Evolutionary conservation across 1,140 invertebrate species (phyloP), one percentile per base, ranked within the genome.

Genomic region (Pseudoatta argentina): DNA sequence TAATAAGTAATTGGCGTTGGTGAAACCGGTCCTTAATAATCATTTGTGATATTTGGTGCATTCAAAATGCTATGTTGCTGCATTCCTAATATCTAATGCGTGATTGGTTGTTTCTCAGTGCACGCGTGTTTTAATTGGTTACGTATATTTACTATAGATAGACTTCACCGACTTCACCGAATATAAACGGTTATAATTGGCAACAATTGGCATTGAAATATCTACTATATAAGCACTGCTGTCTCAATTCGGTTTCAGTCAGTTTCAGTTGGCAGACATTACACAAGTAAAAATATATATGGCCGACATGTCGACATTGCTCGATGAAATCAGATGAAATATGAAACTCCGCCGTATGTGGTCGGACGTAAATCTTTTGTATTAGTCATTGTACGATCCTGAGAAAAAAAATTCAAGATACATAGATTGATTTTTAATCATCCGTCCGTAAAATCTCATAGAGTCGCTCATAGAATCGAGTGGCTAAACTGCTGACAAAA

Each of bases 401-500:
- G n/a, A 0, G 21, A 55, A 39, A 48, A 69, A n/a, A 79, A 39
- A 14, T 21, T 14, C 1, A 30, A 55, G 7, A 67, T 39, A 55
- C n/a, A 0, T 53, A 78, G 44, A 79, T 34, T 24, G 51, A 2
- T 21, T 79, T 51, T 0, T 12, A 16, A 44, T 76, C 16, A 14
- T 5, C n/a, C 34, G 55, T 8, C 8, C 21, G 72, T 76, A 44
- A 76, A 75, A 44, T 59, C 55, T 16, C 8, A n/a, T 21, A 24
- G 6, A 77, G 16, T 10, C 6, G 24, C 10, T 27, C 12, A 3
- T 14, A 51, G 21, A 16, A 16, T 30, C 0, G 12, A 24, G 34
- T 53, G 16, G 12, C 10, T 21, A 39, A 59, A 10, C 10, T 10
- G 10, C 27, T 34, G 51, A 89, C 27, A 92, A 95, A 95, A 86